phyloP scores from a whole-genome alignment of 2,797 vertebrate genomes.

The Argya squamiceps region DNA sequence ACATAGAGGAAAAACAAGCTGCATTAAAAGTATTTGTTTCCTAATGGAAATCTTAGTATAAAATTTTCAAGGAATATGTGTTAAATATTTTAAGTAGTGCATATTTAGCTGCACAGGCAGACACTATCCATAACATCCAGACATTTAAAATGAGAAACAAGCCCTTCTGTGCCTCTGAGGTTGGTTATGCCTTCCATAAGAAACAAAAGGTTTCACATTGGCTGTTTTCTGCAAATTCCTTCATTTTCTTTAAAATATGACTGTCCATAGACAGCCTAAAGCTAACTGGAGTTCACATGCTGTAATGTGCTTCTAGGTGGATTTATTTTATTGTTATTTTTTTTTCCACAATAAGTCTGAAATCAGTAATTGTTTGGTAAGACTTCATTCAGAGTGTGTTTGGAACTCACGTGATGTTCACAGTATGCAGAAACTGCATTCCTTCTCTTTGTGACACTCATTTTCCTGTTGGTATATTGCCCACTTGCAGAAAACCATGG shows the following conservation, averaged over 20 bases:
- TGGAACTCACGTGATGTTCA: not conserved
- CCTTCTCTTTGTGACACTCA: not conserved
- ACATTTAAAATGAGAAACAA: not conserved
- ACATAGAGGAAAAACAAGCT: not conserved
- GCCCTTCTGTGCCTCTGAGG: not conserved
- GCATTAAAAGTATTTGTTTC: not conserved
- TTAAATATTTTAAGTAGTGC: not conserved
- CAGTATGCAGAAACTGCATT: accelerated
- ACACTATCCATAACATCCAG: not conserved
- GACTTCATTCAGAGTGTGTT: not conserved
- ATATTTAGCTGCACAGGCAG: not conserved
- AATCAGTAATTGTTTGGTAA: not conserved
- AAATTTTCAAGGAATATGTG: not conserved
- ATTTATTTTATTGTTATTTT: not conserved
- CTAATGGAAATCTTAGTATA: not conserved
- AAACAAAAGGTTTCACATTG: not conserved
- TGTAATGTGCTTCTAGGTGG: not conserved
- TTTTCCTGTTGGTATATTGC: not conserved
- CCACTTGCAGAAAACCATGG: not conserved
- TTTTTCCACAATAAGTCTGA: not conserved
- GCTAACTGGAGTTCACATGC: not conserved
- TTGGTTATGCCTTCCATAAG: not conserved
- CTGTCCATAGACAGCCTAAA: not conserved
- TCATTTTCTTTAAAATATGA: not conserved
- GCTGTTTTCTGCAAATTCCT: not conserved